Percentiles rank a stretch among this genome's conserved stretches.
Conservation (phyloP, 2,888 invertebrate genomes). For the Lasioglossum marginatum region DNA sequence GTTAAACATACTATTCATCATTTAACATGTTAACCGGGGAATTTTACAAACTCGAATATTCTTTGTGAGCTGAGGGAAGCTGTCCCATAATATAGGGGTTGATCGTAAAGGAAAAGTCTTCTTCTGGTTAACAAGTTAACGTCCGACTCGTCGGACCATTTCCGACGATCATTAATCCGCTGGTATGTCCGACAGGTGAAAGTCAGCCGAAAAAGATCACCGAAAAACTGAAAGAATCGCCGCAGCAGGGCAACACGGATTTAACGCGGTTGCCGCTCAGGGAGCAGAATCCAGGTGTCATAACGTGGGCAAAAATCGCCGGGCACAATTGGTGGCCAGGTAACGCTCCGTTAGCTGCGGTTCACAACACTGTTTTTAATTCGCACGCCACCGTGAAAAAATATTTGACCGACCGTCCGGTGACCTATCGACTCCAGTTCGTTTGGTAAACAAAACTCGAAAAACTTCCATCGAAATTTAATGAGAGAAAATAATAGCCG, state of each 20-base stretch:
- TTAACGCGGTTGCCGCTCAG: slow-evolving; percentile 70
- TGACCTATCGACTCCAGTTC: not conserved
- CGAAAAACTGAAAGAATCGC: slow-evolving; percentile 53
- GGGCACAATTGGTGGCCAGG: slow-evolving; percentile 82
- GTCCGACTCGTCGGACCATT: not conserved
- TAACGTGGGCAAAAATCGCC: slow-evolving; percentile 79
- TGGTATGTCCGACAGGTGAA: slow-evolving; percentile 34
- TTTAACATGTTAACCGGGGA: not conserved
- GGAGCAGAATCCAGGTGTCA: slow-evolving; percentile 78
- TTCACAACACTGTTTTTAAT: slow-evolving; percentile 3
- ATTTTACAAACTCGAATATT: not conserved
- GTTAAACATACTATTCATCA: not conserved
- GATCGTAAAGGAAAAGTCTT: not conserved
- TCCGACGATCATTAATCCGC: not conserved
- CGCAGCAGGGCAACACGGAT: slow-evolving; percentile 36
- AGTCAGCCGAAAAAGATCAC: slow-evolving; percentile 37
- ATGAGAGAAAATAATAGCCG: slow-evolving; percentile 1
- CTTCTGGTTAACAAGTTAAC: not conserved
- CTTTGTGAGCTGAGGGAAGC: not conserved
- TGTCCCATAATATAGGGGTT: not conserved
- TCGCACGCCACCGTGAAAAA: not conserved
- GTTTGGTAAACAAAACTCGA: not conserved
- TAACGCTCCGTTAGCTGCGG: slow-evolving; percentile 36
- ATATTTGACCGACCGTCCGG: not conserved
- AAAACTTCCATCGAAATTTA: not conserved